Evolutionary conservation across 1,140 invertebrate species (phyloP), one percentile per base, ranked within the genome.

Genomic region (Drosophila azteca): DNA sequence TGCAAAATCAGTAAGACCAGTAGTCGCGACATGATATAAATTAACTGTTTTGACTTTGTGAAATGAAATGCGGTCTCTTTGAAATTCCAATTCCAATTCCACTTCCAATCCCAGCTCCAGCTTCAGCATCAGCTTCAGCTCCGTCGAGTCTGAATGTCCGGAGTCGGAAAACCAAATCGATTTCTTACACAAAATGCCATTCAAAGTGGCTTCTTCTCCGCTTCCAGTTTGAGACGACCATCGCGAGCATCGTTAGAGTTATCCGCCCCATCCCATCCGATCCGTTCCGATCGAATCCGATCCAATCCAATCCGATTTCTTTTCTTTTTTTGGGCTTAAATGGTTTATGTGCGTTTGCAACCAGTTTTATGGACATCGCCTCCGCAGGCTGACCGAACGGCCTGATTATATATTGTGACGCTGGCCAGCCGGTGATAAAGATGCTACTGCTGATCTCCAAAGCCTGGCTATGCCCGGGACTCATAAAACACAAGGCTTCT

Each of bases 21-120:
- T 90, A 90, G 89, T 90, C 89, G 89, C 89, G 89, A 90, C 89
- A 90, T 90, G 89, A 90, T 90, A 90, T 90, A 90, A 90, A 90
- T 90, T 90, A 90, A 90, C 89, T 90, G 89, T 90, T 90, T 90
- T 90, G 89, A 90, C 89, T 90, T 90, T 90, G 84, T 89, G 81
- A 90, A 90, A 89, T 89, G 83, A 88, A 88, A 88, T 88, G 83
- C 83, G 83, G 83, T 46, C 71, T 73, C 83, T 88, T 88, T 88
- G 83, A 88, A 79, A 88, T 79, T 82, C 82, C 78, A 67, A 76
- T 67, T 82, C 74, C 48, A 55, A 58, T 55, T 44, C 53, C 17
- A 24, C 43, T 7, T 29, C 31, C 31, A 31, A 8, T 8, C 2
- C 2, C 24, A 26, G 24, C 24, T 26, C 5, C 24, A 5, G 5